Conservation (phyloP, 30 jellyfish, hydroid and myxozoan genomes). For the Turritopsis dohrnii region DNA sequence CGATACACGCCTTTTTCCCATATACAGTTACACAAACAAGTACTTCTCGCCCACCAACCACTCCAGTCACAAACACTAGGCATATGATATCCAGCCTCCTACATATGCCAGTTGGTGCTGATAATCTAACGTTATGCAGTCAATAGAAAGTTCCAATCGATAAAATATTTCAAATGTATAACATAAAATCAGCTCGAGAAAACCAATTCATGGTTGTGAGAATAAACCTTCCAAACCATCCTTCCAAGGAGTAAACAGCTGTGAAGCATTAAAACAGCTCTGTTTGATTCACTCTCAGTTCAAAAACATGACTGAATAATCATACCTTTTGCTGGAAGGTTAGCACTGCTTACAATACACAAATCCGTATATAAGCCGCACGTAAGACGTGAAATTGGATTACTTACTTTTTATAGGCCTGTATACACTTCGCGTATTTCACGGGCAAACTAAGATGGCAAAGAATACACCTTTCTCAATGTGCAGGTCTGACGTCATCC, state of each 20-base stretch:
- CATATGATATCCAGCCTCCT: too few species aligned
- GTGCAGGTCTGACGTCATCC: not conserved
- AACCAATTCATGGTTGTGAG: too few species aligned
- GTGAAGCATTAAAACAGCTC: not conserved
- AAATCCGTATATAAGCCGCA: not conserved
- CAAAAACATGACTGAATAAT: not conserved
- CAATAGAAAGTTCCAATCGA: too few species aligned
- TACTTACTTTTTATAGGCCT: not conserved
- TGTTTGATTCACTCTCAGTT: not conserved
- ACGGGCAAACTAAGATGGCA: not conserved
- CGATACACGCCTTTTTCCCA: too few species aligned
- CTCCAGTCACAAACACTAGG: too few species aligned
- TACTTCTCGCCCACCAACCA: too few species aligned
- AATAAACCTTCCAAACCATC: not conserved
- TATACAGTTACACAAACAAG: too few species aligned
- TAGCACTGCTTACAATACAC: not conserved
- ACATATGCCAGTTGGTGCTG: too few species aligned
- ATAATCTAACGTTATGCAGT: too few species aligned
- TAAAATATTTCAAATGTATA: too few species aligned
- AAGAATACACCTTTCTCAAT: too few species aligned
- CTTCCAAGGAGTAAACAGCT: not conserved
- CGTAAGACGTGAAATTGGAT: not conserved
- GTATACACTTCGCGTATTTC: not conserved
- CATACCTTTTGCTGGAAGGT: not conserved
- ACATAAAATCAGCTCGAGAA: too few species aligned